A percentile compares a stretch with the other conserved stretches of the same genome.
Evolutionary conservation across 1,140 invertebrate species (phyloP).

Genomic region (Lutraria rhynchaena): DNA sequence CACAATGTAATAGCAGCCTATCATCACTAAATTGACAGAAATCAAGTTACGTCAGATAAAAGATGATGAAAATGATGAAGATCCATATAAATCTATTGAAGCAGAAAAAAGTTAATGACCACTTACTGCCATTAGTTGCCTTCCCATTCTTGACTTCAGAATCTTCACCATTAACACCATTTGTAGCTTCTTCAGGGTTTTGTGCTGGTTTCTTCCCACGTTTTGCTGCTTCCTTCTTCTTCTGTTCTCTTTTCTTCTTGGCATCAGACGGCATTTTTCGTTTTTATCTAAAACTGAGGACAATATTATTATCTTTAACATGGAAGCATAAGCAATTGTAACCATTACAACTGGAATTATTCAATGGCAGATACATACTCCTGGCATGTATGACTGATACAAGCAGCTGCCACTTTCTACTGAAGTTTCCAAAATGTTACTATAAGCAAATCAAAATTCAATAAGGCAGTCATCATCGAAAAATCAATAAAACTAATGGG

Average conservation of each 20-base stretch:
- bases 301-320: too few species aligned
- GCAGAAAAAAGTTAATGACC: neutral
- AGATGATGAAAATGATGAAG: neutral
- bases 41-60: too few species aligned
- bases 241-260: slow-evolving; percentile 97
- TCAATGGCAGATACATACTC: too few species aligned
- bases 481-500: too few species aligned
- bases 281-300: too few species aligned
- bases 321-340: too few species aligned
- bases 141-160: slow-evolving; percentile 51
- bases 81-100: neutral
- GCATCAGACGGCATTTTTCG: slow-evolving; percentile 95
- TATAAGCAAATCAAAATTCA: too few species aligned
- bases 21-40: slow-evolving; percentile 10
- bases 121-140: slow-evolving; percentile 46
- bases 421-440: too few species aligned
- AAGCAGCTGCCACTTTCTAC: too few species aligned
- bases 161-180: slow-evolving; percentile 62
- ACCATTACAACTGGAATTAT: too few species aligned
- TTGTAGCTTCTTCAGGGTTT: slow-evolving; percentile 71
- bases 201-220: slow-evolving; percentile 82
- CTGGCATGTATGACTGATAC: too few species aligned
- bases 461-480: too few species aligned
- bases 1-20: slow-evolving; percentile 13
- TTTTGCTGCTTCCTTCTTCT: slow-evolving; percentile 97